phyloP scores from a whole-genome alignment of 1,140 invertebrate species.

The Drosophila subpulchrella region DNA sequence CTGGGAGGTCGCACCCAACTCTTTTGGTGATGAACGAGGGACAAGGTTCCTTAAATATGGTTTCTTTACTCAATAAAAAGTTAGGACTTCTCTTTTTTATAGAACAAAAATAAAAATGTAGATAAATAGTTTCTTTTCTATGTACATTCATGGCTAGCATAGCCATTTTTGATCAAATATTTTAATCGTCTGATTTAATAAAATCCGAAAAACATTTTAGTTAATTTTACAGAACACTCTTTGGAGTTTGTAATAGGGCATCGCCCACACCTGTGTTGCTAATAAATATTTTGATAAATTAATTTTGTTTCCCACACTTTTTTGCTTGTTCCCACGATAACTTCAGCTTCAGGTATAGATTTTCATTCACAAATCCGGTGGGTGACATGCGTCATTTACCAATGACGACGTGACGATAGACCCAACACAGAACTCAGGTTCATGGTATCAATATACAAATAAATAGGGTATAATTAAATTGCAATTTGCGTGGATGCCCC shows the following conservation, averaged over 20 bases:
- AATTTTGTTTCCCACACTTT: constrained; percentile 7
- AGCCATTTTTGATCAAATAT: too few relatives aligned
- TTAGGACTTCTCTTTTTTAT: too few relatives aligned
- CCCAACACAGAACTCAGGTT: constrained; percentile 24
- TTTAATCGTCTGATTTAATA: too few relatives aligned
- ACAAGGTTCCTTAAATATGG: neutral
- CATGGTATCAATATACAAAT: constrained; percentile 57
- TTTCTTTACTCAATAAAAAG: too few relatives aligned
- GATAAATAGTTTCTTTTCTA: too few relatives aligned
- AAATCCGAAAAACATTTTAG: too few relatives aligned
- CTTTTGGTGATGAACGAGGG: constrained; percentile 5
- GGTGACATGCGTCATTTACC: constrained; percentile 28
- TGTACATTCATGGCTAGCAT: too few relatives aligned
- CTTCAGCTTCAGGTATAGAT: constrained; percentile 9
- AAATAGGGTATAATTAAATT: constrained; percentile 70
- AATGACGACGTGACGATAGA: constrained; percentile 15
- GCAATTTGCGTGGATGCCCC: constrained; percentile 28
- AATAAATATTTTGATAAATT: neutral
- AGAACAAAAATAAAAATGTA: too few relatives aligned
- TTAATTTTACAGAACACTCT: too few relatives aligned
- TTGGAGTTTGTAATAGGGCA: neutral
- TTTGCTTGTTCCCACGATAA: constrained; percentile 3
- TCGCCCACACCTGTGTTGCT: neutral
- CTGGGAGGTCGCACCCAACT: constrained; percentile 28
- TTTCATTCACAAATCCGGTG: constrained; percentile 14